A percentile compares a stretch with the other conserved stretches of the same genome.
Conservation (phyloP, 2,113 vertebrate genomes). For the Dermatemys mawii region DNA sequence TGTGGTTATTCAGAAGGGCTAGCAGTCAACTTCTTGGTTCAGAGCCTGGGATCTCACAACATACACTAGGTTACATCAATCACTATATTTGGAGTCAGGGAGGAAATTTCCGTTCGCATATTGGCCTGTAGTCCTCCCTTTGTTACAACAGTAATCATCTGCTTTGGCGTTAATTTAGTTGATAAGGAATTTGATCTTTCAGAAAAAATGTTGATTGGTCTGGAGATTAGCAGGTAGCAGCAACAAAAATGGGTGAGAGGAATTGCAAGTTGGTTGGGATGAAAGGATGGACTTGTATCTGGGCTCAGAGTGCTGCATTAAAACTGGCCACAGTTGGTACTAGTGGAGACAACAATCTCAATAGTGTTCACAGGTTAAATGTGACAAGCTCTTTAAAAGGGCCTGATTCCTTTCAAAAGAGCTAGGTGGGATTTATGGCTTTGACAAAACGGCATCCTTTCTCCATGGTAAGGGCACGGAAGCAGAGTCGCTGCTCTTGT, state of each 20-base stretch:
- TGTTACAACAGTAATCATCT: background rate
- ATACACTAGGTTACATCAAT: background rate
- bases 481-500: background rate
- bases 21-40: background rate
- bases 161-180: background rate
- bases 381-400: background rate
- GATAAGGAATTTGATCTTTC: background rate
- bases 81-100: background rate
- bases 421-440: background rate
- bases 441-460: background rate
- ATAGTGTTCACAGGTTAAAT: background rate
- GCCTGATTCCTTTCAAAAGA: background rate
- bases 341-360: background rate
- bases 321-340: background rate
- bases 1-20: background rate
- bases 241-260: background rate
- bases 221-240: background rate
- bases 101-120: background rate
- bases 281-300: background rate
- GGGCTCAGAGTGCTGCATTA: background rate
- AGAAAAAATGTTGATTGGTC: background rate
- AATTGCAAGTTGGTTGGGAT: background rate
- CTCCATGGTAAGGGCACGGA: background rate
- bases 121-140: background rate
- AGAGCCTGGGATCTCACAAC: background rate